These are phyloP conservation scores for Tachycineta bicolor DNA, from an alignment of 2,113 vertebrate genomes.

Conservation along the genomic window DNA sequence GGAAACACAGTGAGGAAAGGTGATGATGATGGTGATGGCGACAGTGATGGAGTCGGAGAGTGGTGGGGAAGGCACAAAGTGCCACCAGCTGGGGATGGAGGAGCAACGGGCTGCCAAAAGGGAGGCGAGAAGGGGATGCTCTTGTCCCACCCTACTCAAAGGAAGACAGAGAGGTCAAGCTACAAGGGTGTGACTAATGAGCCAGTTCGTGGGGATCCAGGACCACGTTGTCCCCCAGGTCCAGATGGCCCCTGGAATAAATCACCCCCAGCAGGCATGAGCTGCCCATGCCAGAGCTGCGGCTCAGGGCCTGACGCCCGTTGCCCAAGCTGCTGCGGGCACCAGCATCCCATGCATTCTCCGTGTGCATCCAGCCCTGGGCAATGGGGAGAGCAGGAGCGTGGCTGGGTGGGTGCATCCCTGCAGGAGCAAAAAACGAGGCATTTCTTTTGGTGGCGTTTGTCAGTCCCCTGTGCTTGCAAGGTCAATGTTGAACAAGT, in stretches of 20 bases:
- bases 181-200: conserved; percentile 89
- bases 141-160: conserved; percentile 73
- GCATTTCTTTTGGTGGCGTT: rapidly evolving
- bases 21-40: background rate
- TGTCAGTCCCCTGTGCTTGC: background rate
- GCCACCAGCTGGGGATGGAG: rapidly evolving
- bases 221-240: conserved; percentile 80
- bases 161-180: conserved; percentile 73
- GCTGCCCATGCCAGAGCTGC: conserved; percentile 1
- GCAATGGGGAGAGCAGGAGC: background rate
- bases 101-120: background rate
- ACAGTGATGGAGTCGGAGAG: background rate
- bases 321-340: rapidly evolving
- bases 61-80: background rate
- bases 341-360: rapidly evolving
- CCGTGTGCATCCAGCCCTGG: background rate
- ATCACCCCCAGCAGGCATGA: conserved; percentile 65
- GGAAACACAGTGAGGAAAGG: background rate
- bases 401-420: rapidly evolving
- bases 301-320: background rate
- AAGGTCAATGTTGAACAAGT: background rate
- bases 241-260: conserved; percentile 83
- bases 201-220: conserved; percentile 77
- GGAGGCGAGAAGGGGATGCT: conserved; percentile 42
- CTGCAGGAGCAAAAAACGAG: background rate